Evolutionary conservation across 2,888 invertebrate species (phyloP), one percentile per base, ranked within the genome.

Genomic region (Sphaerophoria taeniata): DNA sequence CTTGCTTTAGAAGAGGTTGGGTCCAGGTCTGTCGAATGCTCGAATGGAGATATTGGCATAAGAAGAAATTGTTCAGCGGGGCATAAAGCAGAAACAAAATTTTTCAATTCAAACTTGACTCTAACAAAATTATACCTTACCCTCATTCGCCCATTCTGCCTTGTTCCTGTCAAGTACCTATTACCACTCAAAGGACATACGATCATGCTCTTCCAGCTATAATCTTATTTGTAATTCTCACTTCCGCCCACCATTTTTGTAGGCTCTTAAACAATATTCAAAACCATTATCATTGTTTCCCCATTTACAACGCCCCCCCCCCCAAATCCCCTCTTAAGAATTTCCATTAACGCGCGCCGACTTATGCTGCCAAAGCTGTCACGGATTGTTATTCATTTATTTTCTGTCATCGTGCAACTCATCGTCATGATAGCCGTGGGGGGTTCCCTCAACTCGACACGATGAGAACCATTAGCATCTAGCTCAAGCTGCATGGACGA

Each of bases 331-430:
- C n/a, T 36, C 34, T 34, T 16, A 12, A 51, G 53, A 39, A 53
- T 73, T 80, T 74, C 83, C 74, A 84, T 79, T 79, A 84, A 67
- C 58, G 58, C 72, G 60, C 58, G 58, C 72, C 67, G 67, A 49
- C 83, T 79, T 84, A 83, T 70, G 65, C 71, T 71, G 36, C 63
- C 61, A 55, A 75, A 79, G 47, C 79, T 79, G 43, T 51, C 74
- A 71, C 55, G 55, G 71, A 34, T 43, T 65, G 60, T 39, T 71
- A 69, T 60, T 33, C 24, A 65, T 65, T 49, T 34, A 45, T 49
- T 16, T 63, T 34, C 14, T 9, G 65, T 34, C 47, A 12, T 49
- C 34, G 24, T 77, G 34, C 69, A 69, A 56, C 73, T 49, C 47
- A 79, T 47, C 47, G 47, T 34, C 33, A 53, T 0, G 33, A 34